These are phyloP conservation scores for Pantala flavescens DNA, from an alignment of 1,140 invertebrate species.

Conservation along the genomic window DNA sequence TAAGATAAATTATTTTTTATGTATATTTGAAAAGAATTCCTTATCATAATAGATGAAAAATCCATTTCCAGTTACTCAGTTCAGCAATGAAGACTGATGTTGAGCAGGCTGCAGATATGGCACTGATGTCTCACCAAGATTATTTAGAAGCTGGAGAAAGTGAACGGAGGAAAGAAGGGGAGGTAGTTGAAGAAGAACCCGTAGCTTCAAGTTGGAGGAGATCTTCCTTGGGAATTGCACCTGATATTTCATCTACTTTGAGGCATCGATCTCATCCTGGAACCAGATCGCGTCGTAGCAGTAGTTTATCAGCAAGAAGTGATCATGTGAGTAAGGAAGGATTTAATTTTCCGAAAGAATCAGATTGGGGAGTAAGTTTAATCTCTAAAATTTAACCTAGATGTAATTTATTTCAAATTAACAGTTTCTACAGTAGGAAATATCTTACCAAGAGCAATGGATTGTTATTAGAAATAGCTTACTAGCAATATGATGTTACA, in stretches of 20 bases:
- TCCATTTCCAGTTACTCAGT: constrained; percentile 53
- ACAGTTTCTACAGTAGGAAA: too few species aligned
- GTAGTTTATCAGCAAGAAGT: background rate
- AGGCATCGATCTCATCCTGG: background rate
- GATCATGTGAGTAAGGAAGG: background rate
- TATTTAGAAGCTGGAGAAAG: background rate
- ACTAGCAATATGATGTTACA: too few species aligned
- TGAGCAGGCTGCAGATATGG: constrained; percentile 52
- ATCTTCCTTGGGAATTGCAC: background rate
- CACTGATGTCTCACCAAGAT: constrained; percentile 26
- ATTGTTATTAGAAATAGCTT: too few species aligned
- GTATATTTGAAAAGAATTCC: background rate
- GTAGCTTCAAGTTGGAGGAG: background rate
- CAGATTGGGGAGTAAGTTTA: too few species aligned
- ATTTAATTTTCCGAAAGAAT: too few species aligned
- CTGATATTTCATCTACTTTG: background rate
- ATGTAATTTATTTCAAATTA: too few species aligned
- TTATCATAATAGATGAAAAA: background rate
- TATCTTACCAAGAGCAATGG: too few species aligned
- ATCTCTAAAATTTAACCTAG: too few species aligned
- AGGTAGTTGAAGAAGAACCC: background rate
- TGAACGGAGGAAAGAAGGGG: background rate
- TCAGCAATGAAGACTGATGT: constrained; percentile 71
- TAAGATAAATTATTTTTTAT: too few species aligned
- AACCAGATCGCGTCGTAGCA: background rate